Conservation (phyloP, 2,797 vertebrate species). For the Melanotaenia maccullochi region DNA sequence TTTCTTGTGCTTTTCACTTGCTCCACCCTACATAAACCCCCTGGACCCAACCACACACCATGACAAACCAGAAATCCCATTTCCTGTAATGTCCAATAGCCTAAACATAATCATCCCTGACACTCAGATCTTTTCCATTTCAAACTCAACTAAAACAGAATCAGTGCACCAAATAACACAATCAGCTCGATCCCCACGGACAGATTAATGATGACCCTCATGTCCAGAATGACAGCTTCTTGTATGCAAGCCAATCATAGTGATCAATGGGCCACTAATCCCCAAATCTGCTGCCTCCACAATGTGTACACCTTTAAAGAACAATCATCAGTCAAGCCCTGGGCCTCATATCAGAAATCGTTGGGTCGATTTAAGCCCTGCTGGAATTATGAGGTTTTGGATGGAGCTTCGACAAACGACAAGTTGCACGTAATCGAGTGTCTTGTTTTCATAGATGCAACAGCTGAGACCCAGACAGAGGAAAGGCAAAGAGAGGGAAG, state of each 20-base stretch:
- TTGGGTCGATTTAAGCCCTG: slow-evolving; percentile 54
- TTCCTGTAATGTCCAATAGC: slow-evolving; percentile 59
- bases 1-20: background rate
- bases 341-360: slow-evolving; percentile 66
- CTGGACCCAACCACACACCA: slow-evolving; percentile 27
- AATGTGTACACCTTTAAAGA: slow-evolving; percentile 46
- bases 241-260: slow-evolving; percentile 61
- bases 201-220: slow-evolving; percentile 64
- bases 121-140: slow-evolving; percentile 51
- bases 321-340: slow-evolving; percentile 59
- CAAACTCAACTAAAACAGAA: slow-evolving; percentile 56
- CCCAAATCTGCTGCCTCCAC: slow-evolving; percentile 15
- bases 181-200: slow-evolving; percentile 65
- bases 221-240: slow-evolving; percentile 49
- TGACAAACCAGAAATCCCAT: slow-evolving; percentile 66
- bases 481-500: background rate
- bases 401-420: slow-evolving; percentile 57
- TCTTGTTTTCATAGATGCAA: slow-evolving; percentile 78
- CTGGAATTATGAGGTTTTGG: slow-evolving; percentile 64
- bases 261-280: slow-evolving; percentile 72
- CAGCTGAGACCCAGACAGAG: slow-evolving; percentile 72
- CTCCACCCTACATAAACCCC: slow-evolving; percentile 15
- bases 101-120: slow-evolving; percentile 66
- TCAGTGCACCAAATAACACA: slow-evolving; percentile 69
- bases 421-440: slow-evolving; percentile 70